Base-by-base conservation (phyloP, 35 echinoderm and acorn worm species). In the Holothuria glaberrima region DNA sequence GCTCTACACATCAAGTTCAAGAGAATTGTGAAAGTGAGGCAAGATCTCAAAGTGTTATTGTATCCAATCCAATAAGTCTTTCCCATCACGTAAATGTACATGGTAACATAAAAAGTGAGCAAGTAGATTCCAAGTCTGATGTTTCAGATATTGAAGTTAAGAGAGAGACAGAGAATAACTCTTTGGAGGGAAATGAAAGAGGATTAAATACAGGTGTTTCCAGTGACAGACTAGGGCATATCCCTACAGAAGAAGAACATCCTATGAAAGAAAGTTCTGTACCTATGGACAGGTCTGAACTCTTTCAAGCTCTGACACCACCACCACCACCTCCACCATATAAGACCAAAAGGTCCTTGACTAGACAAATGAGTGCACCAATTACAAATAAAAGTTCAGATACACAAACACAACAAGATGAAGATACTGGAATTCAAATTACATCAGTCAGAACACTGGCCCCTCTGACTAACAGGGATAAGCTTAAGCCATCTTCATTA, bases 11-110 rank as follows among this genome's bases (percentile, higher is more conserved):
- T 54, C 0, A 9, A 26, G 31, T 25, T 84, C 6, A 20, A 18
- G 38, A 74, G 21, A 19, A 6, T 17, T 78, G 46, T 33, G 3
- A 17, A 48, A 84, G 31, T 61, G 80, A 84, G 33, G 57, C 52
- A 18, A 84, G 80, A 25, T 84, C 56, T 12, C 54, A 84, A 14
- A 84, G 80, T 84, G 80, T 84, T 34, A 84, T 84, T 84, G 80
- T 84, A 1, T 30, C 41, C 28, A 84, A 84, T 63, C 80, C 80
- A 13, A 59, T 48, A 84, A 84, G 26, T 61, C 46, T 30, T 28
- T 84, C 80, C 58, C 66, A 69, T 54, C 5, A 54, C 13, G 10
- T 54, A 54, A 54, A 54, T 14, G 12, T 14, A 54, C 50, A 54
- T 54, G 50, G 50, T 14, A 54, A 14, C 13, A 14, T 54, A 14